Conservation (phyloP, 2,113 vertebrate species). For the Sander lucioperca region DNA sequence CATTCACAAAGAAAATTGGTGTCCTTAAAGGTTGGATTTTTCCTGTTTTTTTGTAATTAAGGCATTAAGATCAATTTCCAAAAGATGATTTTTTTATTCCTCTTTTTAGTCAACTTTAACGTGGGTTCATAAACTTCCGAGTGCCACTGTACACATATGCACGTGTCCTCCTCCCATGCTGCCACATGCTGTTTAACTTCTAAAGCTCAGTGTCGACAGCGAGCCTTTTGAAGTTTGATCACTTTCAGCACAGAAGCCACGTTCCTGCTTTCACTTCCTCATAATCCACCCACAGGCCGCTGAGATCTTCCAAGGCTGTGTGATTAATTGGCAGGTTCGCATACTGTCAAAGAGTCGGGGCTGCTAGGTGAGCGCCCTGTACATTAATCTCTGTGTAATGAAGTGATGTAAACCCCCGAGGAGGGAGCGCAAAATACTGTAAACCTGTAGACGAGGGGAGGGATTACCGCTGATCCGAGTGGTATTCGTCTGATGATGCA, state of each 20-base stretch:
- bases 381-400: constrained; percentile 62
- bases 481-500: constrained; percentile 10
- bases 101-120: too few relatives aligned
- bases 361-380: constrained; percentile 38
- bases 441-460: constrained; percentile 31
- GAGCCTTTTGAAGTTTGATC: constrained; percentile 64
- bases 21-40: too few relatives aligned
- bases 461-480: constrained; percentile 48
- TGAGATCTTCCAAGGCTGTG: constrained; percentile 43
- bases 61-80: too few relatives aligned
- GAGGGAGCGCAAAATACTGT: constrained; percentile 33
- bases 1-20: too few relatives aligned
- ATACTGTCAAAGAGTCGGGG: constrained; percentile 25
- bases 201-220: neutral
- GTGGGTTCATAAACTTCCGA: too few relatives aligned
- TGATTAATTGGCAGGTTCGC: constrained; percentile 63
- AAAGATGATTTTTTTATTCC: too few relatives aligned
- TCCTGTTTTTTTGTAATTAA: too few relatives aligned
- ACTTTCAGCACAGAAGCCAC: constrained; percentile 29
- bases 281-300: constrained; percentile 64
- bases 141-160: too few relatives aligned
- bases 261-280: constrained; percentile 28
- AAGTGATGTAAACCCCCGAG: constrained; percentile 55
- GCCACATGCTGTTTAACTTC: constrained; percentile 15
- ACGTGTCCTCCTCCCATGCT: constrained; percentile 2